Conservation (phyloP, 2,797 vertebrate species). For the Schizopygopsis malacanthus region DNA sequence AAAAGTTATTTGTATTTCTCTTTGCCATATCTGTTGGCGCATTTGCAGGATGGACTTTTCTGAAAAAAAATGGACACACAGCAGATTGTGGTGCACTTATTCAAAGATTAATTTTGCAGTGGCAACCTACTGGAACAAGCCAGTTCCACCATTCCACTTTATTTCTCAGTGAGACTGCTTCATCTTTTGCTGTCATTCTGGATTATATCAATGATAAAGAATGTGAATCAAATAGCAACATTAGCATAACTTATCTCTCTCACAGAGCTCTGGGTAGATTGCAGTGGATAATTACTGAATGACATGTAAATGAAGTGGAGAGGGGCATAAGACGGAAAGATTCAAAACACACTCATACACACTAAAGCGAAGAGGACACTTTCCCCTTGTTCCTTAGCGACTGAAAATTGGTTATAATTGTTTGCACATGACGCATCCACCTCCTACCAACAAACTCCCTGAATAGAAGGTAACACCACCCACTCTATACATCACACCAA, state of each 20-base stretch:
- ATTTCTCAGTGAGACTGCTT: constrained; percentile 29
- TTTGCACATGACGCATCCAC: constrained; percentile 65
- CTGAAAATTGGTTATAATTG: constrained; percentile 66
- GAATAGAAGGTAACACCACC: constrained; percentile 65
- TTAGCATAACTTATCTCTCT: constrained; percentile 45
- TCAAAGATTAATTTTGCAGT: background rate
- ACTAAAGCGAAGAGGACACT: constrained; percentile 54
- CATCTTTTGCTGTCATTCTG: constrained; percentile 18
- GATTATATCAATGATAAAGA: constrained; percentile 37
- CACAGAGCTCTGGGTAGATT: constrained; percentile 21
- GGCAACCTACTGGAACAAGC: background rate
- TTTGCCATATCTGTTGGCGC: background rate
- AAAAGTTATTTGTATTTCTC: too few species aligned
- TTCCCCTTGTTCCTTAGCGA: constrained; percentile 64
- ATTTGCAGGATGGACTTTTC: background rate
- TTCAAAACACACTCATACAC: constrained; percentile 41
- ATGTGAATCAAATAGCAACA: constrained; percentile 38
- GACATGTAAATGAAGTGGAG: constrained; percentile 53
- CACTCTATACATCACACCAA: constrained; percentile 58
- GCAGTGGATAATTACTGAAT: constrained; percentile 49
- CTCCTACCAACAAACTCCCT: constrained; percentile 65
- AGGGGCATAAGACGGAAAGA: constrained; percentile 44
- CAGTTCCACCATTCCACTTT: background rate
- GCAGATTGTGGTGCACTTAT: background rate
- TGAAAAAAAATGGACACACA: background rate